Percentiles rank a stretch among this genome's conserved stretches.
These are phyloP conservation scores for Drosophila mojavensis DNA, from an alignment of 1,140 invertebrate species.

Conservation along the genomic window DNA sequence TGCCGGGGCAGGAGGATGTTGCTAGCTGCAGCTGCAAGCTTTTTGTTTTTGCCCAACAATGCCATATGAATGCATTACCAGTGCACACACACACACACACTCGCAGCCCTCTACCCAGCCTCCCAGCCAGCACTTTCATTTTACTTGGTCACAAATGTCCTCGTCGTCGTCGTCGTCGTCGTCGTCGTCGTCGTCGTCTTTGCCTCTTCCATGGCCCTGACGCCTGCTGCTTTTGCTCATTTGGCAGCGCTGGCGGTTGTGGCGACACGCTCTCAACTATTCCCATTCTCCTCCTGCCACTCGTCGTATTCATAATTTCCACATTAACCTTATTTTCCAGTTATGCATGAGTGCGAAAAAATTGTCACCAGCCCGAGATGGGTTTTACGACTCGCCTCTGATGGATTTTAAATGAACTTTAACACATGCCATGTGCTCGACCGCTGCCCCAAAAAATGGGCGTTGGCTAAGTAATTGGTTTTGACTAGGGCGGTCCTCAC, in stretches of 20 bases:
- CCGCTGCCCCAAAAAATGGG: constrained; percentile 18
- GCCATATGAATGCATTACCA: constrained; percentile 67
- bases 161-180: constrained; percentile 5
- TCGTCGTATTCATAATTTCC: constrained; percentile 61
- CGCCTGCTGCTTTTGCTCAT: constrained; percentile 17
- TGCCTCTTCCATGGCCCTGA: constrained; percentile 19
- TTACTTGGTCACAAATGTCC: constrained; percentile 49
- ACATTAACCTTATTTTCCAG: constrained; percentile 75
- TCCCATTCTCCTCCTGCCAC: constrained; percentile 30
- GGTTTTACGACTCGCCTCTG: constrained; percentile 52
- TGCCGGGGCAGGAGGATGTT: neutral
- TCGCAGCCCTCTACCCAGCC: constrained; percentile 3
- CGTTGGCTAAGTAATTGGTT: constrained; percentile 77
- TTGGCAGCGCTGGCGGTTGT: constrained; percentile 15
- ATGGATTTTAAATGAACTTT: constrained; percentile 82
- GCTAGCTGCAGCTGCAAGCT: neutral
- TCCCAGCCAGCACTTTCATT: constrained; percentile 58
- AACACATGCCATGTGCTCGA: constrained; percentile 71
- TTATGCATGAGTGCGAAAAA: constrained; percentile 74
- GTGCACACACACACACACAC: constrained; percentile 29
- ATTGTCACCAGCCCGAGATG: constrained; percentile 59
- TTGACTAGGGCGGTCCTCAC: constrained; percentile 31
- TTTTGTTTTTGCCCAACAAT: constrained; percentile 65
- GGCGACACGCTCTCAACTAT: neutral
- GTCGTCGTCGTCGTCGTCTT: neutral